Conservation (phyloP, 2,113 vertebrate species). For the Labrus mixtus region DNA sequence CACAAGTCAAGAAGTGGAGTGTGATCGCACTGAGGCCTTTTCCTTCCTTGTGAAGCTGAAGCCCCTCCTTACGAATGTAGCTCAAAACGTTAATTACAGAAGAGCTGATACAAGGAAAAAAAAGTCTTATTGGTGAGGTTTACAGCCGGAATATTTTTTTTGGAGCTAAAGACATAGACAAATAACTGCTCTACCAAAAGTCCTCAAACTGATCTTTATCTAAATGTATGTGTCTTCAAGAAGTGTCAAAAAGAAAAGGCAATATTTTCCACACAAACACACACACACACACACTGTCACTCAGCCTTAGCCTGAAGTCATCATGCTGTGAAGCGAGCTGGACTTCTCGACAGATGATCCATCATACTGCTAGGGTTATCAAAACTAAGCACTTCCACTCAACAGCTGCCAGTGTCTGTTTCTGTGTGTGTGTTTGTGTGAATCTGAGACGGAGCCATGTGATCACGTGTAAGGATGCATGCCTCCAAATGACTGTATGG, state of each 20-base stretch:
- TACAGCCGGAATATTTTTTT: too few species aligned
- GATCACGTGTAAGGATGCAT: background rate
- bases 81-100: background rate
- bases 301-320: background rate
- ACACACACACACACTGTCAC: constrained; percentile 2
- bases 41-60: constrained; percentile 48
- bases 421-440: constrained; percentile 4
- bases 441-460: background rate
- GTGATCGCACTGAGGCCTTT: constrained; percentile 42
- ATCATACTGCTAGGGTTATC: constrained; percentile 28
- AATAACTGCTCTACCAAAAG: background rate
- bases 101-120: background rate
- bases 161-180: background rate
- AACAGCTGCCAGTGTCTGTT: constrained; percentile 6
- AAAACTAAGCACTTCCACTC: constrained; percentile 15
- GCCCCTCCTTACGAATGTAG: constrained; percentile 8
- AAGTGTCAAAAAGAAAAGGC: background rate
- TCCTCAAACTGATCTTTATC: too few species aligned
- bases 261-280: background rate
- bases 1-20: constrained; percentile 47
- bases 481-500: constrained; percentile 2
- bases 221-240: background rate
- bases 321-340: constrained; percentile 9
- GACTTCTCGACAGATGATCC: constrained; percentile 17
- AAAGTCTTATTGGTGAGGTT: background rate